Conservation (phyloP, 2,888 invertebrate genomes). For the Himalopsyche kuldschensis region DNA sequence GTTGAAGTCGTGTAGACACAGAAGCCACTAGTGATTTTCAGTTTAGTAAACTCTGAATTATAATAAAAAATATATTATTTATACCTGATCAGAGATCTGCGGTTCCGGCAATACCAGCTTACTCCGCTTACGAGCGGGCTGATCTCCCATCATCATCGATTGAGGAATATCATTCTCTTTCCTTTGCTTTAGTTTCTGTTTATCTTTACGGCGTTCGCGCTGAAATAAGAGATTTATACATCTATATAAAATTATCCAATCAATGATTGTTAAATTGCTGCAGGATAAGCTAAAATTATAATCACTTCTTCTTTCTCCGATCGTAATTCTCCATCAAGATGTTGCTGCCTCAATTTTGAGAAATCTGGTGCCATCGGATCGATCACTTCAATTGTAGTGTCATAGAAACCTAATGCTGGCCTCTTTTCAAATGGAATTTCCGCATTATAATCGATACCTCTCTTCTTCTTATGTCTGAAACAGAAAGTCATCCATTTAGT, state of each 20-base stretch:
- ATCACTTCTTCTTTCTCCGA: constrained; percentile 86
- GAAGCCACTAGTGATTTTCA: too few relatives aligned
- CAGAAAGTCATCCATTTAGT: neutral
- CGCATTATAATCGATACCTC: constrained; percentile 94
- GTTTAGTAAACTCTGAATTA: too few relatives aligned
- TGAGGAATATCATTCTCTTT: constrained; percentile 95
- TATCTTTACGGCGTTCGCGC: constrained; percentile 92
- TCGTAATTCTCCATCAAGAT: constrained; percentile 88
- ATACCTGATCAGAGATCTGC: constrained; percentile 87
- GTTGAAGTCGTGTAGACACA: too few relatives aligned
- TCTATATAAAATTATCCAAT: neutral
- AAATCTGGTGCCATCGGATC: constrained; percentile 91
- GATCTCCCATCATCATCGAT: constrained; percentile 83
- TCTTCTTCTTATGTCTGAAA: constrained; percentile 69
- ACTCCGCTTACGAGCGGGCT: constrained; percentile 89
- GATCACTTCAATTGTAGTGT: constrained; percentile 85
- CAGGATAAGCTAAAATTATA: neutral
- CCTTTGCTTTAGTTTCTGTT: constrained; percentile 90
- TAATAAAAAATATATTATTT: too few relatives aligned
- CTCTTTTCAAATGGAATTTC: constrained; percentile 98
- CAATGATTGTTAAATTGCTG: neutral
- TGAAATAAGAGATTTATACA: constrained; percentile 45
- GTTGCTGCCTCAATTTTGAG: constrained; percentile 84
- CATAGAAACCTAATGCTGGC: constrained; percentile 91
- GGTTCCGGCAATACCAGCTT: constrained; percentile 96